Evolutionary conservation across 2,888 invertebrate genomes (phyloP), one percentile per base, ranked within the genome.

Genomic region (Scaptomyza cyrtandrae): DNA sequence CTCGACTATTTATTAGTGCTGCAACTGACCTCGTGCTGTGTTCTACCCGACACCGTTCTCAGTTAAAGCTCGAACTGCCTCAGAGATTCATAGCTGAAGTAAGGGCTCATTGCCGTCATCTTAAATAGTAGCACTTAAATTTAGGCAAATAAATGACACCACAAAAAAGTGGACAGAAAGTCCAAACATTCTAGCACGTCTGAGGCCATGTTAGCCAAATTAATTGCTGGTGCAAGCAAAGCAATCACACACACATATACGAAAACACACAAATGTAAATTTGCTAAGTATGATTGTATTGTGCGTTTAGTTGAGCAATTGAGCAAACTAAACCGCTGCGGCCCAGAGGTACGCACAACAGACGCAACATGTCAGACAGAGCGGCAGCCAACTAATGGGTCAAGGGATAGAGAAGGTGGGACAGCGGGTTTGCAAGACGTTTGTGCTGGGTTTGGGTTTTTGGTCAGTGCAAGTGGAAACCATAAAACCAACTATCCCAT

Each of bases 251-350:
- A 60, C 49, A 71, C 10, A 52, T 48, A 57, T 24, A 58, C n/a
- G 44, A 14, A 13, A 11, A 48, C 16, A 31, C 5, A 55, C 3
- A 27, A 16, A 31, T 11, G 27, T 14, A 13, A 9, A 33, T n/a
- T 33, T 3, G 50, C 27, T 44, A 13, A 31, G 57, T 66, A 6
- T 44, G 57, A 55, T 61, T 71, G 61, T 65, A 61, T 66, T 45
- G 86, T 77, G 78, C 70, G 57, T 80, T 78, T 80, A 80, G 86
- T 67, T 83, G 84, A 86, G 86, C 84, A 82, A 83, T 81, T 71
- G 80, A 75, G 86, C 78, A 77, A 78, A 71, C 86, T 80, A 72
- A 86, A 78, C 71, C 70, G 63, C 74, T 69, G 55, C 43, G 65
- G 49, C 65, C 52, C 65, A 58, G 33, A 66, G 70, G 75, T 70